phyloP scores from a whole-genome alignment of 92 coral and sea anemone species.

The Hydrozoanthus gracilis region DNA sequence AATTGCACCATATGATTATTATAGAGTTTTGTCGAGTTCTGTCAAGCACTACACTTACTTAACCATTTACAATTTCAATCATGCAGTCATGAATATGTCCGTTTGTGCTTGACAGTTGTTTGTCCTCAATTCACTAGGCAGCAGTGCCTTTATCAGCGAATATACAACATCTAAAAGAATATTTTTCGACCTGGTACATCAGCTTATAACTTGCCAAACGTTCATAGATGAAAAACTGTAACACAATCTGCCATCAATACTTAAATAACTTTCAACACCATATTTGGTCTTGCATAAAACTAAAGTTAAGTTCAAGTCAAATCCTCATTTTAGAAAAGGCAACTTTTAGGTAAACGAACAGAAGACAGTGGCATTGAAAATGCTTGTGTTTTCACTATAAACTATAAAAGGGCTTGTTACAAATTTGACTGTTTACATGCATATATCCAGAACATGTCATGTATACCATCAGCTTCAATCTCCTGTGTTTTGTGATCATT shows the following conservation, averaged over 20 bases:
- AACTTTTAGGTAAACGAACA: slow-evolving; percentile 33
- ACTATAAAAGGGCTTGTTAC: slow-evolving; percentile 39
- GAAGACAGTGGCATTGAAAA: slow-evolving; percentile 41
- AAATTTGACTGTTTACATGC: slow-evolving; percentile 42
- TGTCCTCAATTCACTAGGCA: slow-evolving; percentile 37
- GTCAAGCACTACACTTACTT: slow-evolving; percentile 42
- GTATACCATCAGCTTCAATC: slow-evolving; percentile 22
- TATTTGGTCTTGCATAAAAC: slow-evolving; percentile 41
- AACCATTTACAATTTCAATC: slow-evolving; percentile 40
- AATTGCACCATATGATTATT: slow-evolving; percentile 25
- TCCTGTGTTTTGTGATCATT: slow-evolving; percentile 33
- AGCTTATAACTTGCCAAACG: slow-evolving; percentile 26
- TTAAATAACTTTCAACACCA: slow-evolving; percentile 42
- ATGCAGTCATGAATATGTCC: slow-evolving; percentile 44
- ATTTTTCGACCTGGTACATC: slow-evolving; percentile 41
- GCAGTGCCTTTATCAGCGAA: slow-evolving; percentile 40
- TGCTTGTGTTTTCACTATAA: slow-evolving; percentile 38
- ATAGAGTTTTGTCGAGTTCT: slow-evolving; percentile 22
- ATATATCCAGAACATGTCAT: slow-evolving; percentile 29
- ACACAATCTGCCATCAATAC: slow-evolving; percentile 35
- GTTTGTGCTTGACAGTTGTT: slow-evolving; percentile 36
- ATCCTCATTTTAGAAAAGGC: slow-evolving; percentile 40
- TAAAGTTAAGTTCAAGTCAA: slow-evolving; percentile 35
- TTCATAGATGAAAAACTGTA: slow-evolving; percentile 39
- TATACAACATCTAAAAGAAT: slow-evolving; percentile 37